Conservation (phyloP, 2,888 invertebrate genomes). For the Drosophila nr. perissopoda region DNA sequence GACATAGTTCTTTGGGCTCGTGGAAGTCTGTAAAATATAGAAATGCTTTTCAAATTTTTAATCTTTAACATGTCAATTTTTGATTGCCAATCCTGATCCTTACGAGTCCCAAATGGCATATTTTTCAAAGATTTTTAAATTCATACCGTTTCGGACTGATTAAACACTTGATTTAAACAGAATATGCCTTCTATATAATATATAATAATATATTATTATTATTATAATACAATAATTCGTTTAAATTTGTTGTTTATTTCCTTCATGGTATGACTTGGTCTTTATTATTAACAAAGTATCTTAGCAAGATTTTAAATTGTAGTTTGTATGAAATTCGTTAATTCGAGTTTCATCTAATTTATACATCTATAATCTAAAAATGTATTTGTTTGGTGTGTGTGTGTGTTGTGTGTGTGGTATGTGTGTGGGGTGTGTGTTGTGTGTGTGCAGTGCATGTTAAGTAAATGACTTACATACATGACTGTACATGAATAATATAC, state of each 20-base stretch:
- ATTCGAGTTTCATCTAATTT: conserved; percentile 15
- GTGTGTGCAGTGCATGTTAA: neutral
- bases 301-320: conserved; percentile 14
- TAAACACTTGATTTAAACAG: neutral
- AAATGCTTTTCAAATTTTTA: neutral
- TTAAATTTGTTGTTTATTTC: neutral
- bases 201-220: no score
- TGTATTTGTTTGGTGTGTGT: neutral
- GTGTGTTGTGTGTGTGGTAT: neutral
- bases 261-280: conserved; percentile 64
- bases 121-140: neutral
- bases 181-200: neutral
- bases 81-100: neutral
- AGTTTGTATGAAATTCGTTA: conserved; percentile 25
- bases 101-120: neutral
- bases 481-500: neutral
- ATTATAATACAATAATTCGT: neutral
- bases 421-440: neutral
- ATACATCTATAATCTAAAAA: conserved; percentile 19
- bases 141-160: neutral
- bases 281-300: conserved; percentile 46
- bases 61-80: neutral
- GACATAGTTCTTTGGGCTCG: neutral
- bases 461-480: conserved; percentile 7
- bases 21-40: neutral